Base-by-base conservation (phyloP, 1,140 invertebrate genomes). In the Bombus waltoni region DNA sequence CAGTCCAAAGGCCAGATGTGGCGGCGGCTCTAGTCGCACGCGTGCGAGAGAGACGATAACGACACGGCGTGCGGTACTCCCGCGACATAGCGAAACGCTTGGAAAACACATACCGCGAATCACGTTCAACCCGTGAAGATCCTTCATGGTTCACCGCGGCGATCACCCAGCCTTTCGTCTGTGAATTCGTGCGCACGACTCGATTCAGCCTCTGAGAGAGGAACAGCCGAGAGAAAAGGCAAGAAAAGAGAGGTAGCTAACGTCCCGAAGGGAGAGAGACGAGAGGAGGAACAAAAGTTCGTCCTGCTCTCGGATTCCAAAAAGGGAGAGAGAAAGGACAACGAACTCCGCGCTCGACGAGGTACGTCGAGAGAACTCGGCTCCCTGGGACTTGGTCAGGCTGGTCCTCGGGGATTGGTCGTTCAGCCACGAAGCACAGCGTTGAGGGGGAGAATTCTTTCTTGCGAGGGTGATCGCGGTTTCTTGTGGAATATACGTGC, bases 1-100 rank as follows among this genome's bases (percentile, higher is more conserved):
- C 94, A 95, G 94, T 94, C 94, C 92, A 93, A 94, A 94, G 93
- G 93, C 94, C 94, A 94, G 92, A 94, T 94, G 92, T 92, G 93
- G 90, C 92, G 93, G 89, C 92, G 93, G 90, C 94, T 94, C 94
- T 95, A 95, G 94, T 95, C 94, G 94, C 94, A 92, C 90, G 90
- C 82, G 94, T 94, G 94, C 93, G 94, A 94, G 94, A 94, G 94
- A 94, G 93, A 92, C 91, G 88, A 93, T 93, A 92, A 93, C 91
- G 90, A 91, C 86, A 88, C 86, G 91, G 92, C 92, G 94, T 90
- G 93, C 92, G 92, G 93, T 92, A 89, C 92, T 92, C 82, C 77
- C 86, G 80, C 86, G 22, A 71, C 47, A 53, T 53, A 53, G 47
- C 18, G 53, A 66, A 28, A 15, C 38, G 18, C 40, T 42, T 38